Evolutionary conservation across 1,140 invertebrate genomes (phyloP).

Genomic region (Heliconius eleuchia): DNA sequence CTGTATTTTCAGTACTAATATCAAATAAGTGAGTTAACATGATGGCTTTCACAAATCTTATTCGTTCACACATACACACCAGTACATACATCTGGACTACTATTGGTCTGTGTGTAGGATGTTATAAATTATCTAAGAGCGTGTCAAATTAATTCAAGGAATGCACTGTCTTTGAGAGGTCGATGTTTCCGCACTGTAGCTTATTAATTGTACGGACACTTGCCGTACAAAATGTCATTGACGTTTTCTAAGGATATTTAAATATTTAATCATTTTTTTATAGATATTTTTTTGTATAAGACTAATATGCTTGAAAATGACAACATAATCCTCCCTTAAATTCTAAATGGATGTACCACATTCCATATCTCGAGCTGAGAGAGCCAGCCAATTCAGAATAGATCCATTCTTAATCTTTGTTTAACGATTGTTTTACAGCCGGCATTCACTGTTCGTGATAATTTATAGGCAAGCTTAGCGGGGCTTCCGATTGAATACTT

Average conservation of each 20-base stretch:
- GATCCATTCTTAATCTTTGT: constrained; percentile 64
- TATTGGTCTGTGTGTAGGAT: constrained; percentile 66
- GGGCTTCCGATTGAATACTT: constrained; percentile 58
- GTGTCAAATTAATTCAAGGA: constrained; percentile 81
- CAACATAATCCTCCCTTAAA: constrained; percentile 35
- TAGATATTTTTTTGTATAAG: not conserved
- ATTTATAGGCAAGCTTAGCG: constrained; percentile 64
- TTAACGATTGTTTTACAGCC: constrained; percentile 73
- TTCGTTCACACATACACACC: constrained; percentile 38
- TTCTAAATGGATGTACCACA: constrained; percentile 38
- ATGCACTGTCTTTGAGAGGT: constrained; percentile 60
- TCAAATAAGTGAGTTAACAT: constrained; percentile 38
- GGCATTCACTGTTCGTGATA: constrained; percentile 56
- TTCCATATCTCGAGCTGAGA: constrained; percentile 39
- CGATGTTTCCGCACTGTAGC: constrained; percentile 61
- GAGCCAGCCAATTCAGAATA: constrained; percentile 49
- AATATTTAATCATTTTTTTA: constrained; percentile 1
- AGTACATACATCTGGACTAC: constrained; percentile 44
- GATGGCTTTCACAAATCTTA: constrained; percentile 36
- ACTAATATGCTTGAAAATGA: constrained; percentile 12
- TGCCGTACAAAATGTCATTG: constrained; percentile 64
- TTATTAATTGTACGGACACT: constrained; percentile 75
- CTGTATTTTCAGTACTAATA: constrained; percentile 26
- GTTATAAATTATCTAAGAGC: constrained; percentile 81
- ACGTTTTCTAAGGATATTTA: constrained; percentile 56